Conservation (phyloP, 2,113 vertebrate genomes). For the Spheniscus mendiculus region DNA sequence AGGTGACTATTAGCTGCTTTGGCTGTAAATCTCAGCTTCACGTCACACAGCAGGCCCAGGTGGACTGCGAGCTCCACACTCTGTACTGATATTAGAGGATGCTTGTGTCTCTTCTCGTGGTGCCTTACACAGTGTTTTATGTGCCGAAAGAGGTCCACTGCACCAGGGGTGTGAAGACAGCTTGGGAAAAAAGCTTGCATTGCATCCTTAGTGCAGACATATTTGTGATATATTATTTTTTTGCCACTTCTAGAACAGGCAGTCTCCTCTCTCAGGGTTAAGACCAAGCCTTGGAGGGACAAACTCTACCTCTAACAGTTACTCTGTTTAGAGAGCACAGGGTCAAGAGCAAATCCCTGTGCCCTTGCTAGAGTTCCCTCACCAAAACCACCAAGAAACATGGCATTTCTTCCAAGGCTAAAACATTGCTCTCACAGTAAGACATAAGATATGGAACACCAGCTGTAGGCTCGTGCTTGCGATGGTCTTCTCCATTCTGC, state of each 20-base stretch:
- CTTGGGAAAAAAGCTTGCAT: background rate
- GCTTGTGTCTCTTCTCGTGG: background rate
- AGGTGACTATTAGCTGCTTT: background rate
- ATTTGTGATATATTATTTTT: background rate
- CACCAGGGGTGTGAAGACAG: background rate
- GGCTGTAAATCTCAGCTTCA: background rate
- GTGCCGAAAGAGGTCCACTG: background rate
- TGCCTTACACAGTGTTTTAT: background rate
- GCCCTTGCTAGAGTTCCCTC: background rate
- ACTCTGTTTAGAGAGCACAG: background rate
- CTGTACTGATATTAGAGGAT: fast-evolving
- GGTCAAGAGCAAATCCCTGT: background rate
- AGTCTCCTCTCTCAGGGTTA: background rate
- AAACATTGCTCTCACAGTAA: background rate
- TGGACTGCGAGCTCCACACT: background rate
- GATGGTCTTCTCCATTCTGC: background rate
- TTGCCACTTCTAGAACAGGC: background rate
- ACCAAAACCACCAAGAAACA: background rate
- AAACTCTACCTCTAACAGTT: background rate
- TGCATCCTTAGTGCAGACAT: background rate
- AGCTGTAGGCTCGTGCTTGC: background rate
- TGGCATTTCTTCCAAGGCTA: background rate
- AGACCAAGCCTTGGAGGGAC: background rate
- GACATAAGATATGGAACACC: background rate
- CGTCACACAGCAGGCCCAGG: fast-evolving